phyloP scores from a whole-genome alignment of 92 coral and sea anemone species.

The Metridium senile region DNA sequence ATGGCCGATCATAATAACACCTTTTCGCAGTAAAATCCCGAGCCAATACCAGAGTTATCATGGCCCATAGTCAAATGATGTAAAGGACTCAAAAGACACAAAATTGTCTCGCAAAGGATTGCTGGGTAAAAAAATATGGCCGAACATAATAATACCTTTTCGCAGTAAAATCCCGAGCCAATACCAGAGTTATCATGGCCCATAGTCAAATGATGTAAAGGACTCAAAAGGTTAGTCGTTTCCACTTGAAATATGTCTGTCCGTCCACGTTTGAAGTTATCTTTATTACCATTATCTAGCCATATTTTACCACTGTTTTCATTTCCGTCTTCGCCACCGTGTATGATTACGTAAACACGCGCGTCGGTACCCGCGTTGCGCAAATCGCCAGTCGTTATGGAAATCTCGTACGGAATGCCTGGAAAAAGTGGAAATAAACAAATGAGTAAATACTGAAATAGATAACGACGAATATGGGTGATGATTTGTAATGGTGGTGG shows the following conservation, averaged over 20 bases:
- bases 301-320: constrained; percentile 92
- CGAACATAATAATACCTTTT: constrained; percentile 54
- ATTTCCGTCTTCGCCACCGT: constrained; percentile 93
- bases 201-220: constrained; percentile 89
- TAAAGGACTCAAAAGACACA: constrained; percentile 88
- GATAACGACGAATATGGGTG: neutral
- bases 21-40: constrained; percentile 93
- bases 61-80: constrained; percentile 97
- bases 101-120: constrained; percentile 1
- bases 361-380: constrained; percentile 88
- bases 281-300: constrained; percentile 77
- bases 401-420: constrained; percentile 88
- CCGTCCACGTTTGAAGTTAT: constrained; percentile 84
- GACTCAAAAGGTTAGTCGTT: constrained; percentile 85
- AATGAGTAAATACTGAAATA: no score
- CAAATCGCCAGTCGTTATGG: constrained; percentile 91
- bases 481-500: no score
- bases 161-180: constrained; percentile 94
- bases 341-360: constrained; percentile 81
- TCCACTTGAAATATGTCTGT: constrained; percentile 89
- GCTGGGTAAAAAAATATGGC: neutral
- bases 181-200: constrained; percentile 97
- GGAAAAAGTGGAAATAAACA: no score
- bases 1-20: constrained; percentile 20
- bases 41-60: constrained; percentile 94